phyloP scores from a whole-genome alignment of 2,888 invertebrate genomes.

The Polyploca ridens region DNA sequence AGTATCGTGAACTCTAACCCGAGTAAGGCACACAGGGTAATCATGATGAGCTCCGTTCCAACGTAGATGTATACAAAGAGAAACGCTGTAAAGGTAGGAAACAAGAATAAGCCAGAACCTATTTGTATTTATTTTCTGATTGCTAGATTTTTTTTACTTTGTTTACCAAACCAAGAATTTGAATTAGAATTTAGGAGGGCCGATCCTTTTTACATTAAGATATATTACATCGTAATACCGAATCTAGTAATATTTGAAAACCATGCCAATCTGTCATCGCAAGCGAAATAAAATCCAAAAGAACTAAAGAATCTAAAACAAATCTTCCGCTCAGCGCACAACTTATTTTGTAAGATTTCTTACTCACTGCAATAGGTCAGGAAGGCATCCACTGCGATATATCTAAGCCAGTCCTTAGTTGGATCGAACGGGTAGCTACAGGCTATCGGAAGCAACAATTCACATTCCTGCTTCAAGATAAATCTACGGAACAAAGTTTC shows the following conservation, averaged over 20 bases:
- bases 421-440: slow-evolving; percentile 39
- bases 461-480: slow-evolving; percentile 35
- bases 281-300: neutral
- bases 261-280: neutral
- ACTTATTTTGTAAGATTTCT: slow-evolving; percentile 3
- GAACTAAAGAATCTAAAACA: neutral
- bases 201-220: too few relatives aligned
- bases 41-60: slow-evolving; percentile 50
- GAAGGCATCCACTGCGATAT: slow-evolving; percentile 35
- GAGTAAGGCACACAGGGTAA: slow-evolving; percentile 49
- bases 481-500: slow-evolving; percentile 38
- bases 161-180: too few relatives aligned
- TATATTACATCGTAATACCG: too few relatives aligned
- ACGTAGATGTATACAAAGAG: slow-evolving; percentile 38
- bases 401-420: slow-evolving; percentile 33
- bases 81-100: slow-evolving; percentile 41
- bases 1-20: slow-evolving; percentile 53
- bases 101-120: too few relatives aligned
- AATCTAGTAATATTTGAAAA: neutral
- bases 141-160: too few relatives aligned
- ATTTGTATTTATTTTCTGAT: too few relatives aligned
- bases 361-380: slow-evolving; percentile 41
- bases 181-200: too few relatives aligned
- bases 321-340: neutral
- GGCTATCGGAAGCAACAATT: slow-evolving; percentile 32